Evolutionary conservation across 2,888 invertebrate species (phyloP).

Genomic region (Pristionchus entomophagus): DNA sequence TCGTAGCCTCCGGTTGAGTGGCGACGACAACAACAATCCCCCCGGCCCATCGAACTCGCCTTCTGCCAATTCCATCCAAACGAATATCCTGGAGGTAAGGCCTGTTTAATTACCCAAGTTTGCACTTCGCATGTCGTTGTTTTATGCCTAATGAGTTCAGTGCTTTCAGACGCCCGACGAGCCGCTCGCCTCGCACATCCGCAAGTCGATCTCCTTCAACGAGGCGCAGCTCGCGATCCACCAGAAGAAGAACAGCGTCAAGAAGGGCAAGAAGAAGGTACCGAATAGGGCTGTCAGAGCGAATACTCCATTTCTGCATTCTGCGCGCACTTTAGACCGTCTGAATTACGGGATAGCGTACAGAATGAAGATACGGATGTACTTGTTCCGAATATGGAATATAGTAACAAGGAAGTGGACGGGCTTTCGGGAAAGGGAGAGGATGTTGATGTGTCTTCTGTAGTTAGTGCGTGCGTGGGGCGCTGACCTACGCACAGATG

Average conservation of each 20-base stretch:
- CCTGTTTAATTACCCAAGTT: too few relatives aligned
- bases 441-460: not conserved
- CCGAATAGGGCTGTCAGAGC: too few relatives aligned
- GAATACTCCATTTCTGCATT: too few relatives aligned
- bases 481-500: too few relatives aligned
- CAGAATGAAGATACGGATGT: too few relatives aligned
- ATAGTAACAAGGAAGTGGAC: not conserved
- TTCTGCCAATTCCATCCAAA: not conserved
- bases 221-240: not conserved
- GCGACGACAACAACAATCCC: not conserved
- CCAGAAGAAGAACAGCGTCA: not conserved
- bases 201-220: conserved; percentile 47
- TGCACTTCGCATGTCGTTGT: too few relatives aligned
- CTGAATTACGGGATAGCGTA: too few relatives aligned
- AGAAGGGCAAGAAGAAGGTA: conserved; percentile 19
- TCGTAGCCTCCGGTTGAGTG: conserved; percentile 13
- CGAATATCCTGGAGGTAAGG: not conserved
- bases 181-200: not conserved
- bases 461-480: too few relatives aligned
- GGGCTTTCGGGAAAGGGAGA: not conserved
- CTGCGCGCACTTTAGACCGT: too few relatives aligned
- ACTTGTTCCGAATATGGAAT: too few relatives aligned
- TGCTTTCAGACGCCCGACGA: not conserved
- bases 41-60: conserved; percentile 1
- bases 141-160: too few relatives aligned